Conservation (phyloP, 2,888 invertebrate genomes). For the Epiblema foenella region DNA sequence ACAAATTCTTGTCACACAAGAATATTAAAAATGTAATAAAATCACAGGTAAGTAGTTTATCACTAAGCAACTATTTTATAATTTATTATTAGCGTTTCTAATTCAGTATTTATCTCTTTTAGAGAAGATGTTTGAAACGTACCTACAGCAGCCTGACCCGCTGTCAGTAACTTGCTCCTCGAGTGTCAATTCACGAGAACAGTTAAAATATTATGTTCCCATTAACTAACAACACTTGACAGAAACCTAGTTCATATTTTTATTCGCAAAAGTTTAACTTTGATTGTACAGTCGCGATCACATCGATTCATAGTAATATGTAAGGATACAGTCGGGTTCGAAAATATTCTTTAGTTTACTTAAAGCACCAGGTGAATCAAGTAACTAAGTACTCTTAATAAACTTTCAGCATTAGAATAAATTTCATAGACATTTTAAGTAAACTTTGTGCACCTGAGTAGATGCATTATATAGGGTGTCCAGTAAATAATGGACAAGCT, state of each 20-base stretch:
- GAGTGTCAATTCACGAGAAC: not conserved
- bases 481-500: no score
- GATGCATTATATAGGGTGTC: no score
- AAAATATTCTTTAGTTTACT: no score
- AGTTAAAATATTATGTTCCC: not conserved
- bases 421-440: no score
- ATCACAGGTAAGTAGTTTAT: constrained; percentile 80
- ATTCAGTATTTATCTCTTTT: constrained; percentile 36
- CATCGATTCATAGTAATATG: not conserved
- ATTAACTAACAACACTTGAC: not conserved
- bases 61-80: constrained; percentile 64
- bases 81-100: constrained; percentile 46
- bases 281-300: not conserved
- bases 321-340: no score
- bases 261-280: not conserved
- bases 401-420: not conserved
- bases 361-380: no score
- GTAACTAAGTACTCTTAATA: not conserved
- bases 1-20: constrained; percentile 78
- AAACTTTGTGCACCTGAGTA: no score
- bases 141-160: constrained; percentile 13
- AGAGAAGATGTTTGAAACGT: constrained; percentile 34
- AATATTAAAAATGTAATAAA: constrained; percentile 67
- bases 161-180: constrained; percentile 4
- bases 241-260: not conserved